Conservation (phyloP, 2,888 invertebrate genomes). For the Pseudolycoriella hygida region DNA sequence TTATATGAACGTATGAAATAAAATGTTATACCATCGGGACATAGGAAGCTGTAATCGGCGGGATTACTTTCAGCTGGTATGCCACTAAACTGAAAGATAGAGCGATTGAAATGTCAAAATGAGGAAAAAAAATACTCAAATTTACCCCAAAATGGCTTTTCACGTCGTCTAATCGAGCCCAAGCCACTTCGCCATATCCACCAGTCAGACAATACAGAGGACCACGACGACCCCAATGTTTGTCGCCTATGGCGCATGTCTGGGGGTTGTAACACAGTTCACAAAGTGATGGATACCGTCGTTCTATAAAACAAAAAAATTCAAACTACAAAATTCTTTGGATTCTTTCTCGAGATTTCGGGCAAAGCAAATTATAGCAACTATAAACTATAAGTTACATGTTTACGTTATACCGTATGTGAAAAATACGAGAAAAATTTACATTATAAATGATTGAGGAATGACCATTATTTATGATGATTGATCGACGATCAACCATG, state of each 20-base stretch:
- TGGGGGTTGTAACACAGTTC: conserved; percentile 44
- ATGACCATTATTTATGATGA: too few species aligned
- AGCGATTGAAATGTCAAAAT: neutral
- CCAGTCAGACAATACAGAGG: conserved; percentile 63
- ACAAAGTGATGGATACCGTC: conserved; percentile 52
- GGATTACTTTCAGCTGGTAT: conserved; percentile 25
- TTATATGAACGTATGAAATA: too few species aligned
- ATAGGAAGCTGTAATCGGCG: conserved; percentile 48
- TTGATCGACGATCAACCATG: too few species aligned
- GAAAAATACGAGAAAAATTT: too few species aligned
- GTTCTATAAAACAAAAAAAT: conserved; percentile 27
- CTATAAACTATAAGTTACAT: too few species aligned
- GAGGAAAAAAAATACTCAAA: conserved; percentile 6
- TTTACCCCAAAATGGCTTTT: conserved; percentile 44
- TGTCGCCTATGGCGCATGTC: conserved; percentile 46
- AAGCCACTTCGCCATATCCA: conserved; percentile 63
- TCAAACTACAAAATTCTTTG: too few species aligned
- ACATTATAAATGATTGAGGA: too few species aligned
- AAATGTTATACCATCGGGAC: conserved; percentile 53
- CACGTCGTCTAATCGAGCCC: conserved; percentile 58
- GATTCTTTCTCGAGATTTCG: too few species aligned
- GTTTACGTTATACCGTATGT: too few species aligned
- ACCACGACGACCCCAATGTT: conserved; percentile 69
- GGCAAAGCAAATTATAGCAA: too few species aligned
- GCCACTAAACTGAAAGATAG: conserved; percentile 20